Percentiles rank a stretch among this genome's conserved stretches.
These are phyloP conservation scores for Etheostoma perlongum DNA, from an alignment of 2,797 vertebrate species.

Conservation along the genomic window DNA sequence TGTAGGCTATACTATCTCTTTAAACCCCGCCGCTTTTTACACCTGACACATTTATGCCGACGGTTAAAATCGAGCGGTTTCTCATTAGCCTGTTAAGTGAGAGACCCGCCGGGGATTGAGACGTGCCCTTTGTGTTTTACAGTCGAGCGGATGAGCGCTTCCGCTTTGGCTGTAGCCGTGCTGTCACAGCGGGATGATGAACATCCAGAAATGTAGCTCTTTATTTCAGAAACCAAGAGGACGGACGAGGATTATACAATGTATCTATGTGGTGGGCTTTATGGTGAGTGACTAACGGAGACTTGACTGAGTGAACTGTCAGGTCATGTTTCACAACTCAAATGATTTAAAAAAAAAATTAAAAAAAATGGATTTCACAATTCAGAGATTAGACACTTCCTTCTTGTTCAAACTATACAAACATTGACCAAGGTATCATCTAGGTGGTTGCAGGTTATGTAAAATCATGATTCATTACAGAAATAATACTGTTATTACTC, in stretches of 20 bases:
- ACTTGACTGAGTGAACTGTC: not conserved
- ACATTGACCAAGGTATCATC: no score
- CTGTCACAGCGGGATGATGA: constrained; percentile 80
- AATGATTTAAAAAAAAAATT: not conserved
- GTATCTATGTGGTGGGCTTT: constrained; percentile 87
- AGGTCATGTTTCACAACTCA: constrained; percentile 20
- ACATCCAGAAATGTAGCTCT: constrained; percentile 74
- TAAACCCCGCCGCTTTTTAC: rapidly evolving
- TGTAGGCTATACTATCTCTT: rapidly evolving
- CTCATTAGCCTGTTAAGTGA: not conserved
- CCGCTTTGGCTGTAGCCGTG: constrained; percentile 62
- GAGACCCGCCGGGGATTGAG: not conserved
- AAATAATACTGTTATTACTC: not conserved
- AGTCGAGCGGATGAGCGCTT: constrained; percentile 55
- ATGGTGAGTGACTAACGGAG: constrained; percentile 82
- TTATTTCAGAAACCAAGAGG: constrained; percentile 62
- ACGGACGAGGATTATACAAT: constrained; percentile 78
- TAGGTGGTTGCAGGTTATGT: not conserved
- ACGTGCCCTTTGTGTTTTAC: constrained; percentile 14
- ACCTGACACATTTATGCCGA: rapidly evolving
- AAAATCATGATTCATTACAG: not conserved
- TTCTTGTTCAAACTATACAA: not conserved
- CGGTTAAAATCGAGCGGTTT: rapidly evolving
- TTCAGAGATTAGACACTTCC: no score
- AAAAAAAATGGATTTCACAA: not conserved